Percentiles rank a stretch among this genome's conserved stretches.
Evolutionary conservation across 2,113 vertebrate genomes (phyloP).

Genomic region (Edolisoma coerulescens): DNA sequence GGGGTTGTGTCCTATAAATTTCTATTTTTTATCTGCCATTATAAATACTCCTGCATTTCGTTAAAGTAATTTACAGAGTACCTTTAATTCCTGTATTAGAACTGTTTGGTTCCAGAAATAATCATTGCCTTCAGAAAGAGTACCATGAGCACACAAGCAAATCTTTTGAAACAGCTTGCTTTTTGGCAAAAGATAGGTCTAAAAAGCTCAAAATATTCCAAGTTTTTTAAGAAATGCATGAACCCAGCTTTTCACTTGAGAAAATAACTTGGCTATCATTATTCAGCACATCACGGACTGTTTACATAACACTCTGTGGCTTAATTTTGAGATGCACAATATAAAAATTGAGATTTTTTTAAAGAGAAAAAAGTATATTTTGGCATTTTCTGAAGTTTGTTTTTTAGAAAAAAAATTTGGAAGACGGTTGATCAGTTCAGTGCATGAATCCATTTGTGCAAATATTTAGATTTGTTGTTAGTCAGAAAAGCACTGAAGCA

Average conservation of each 20-base stretch:
- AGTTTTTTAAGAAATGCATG: neutral
- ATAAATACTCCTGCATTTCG: neutral
- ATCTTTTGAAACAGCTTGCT: neutral
- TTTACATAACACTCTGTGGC: neutral
- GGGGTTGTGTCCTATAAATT: neutral
- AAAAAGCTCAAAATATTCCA: neutral
- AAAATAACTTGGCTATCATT: neutral
- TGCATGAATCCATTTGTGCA: neutral
- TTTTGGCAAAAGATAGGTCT: neutral
- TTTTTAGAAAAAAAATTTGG: neutral
- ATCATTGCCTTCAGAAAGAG: neutral
- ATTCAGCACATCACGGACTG: neutral
- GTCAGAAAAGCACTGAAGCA: conserved; percentile 22
- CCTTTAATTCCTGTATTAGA: neutral
- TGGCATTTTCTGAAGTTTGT: neutral
- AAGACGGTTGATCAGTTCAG: neutral
- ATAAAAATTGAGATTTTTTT: neutral
- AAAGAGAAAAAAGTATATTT: neutral
- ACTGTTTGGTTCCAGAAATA: neutral
- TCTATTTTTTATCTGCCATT: neutral
- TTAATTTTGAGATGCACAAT: neutral
- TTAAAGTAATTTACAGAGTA: neutral
- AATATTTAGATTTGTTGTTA: conserved; percentile 1
- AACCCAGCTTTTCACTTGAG: neutral
- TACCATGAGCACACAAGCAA: neutral